Conservation (phyloP, 1,140 invertebrate genomes). For the Himalopsyche phryganea region DNA sequence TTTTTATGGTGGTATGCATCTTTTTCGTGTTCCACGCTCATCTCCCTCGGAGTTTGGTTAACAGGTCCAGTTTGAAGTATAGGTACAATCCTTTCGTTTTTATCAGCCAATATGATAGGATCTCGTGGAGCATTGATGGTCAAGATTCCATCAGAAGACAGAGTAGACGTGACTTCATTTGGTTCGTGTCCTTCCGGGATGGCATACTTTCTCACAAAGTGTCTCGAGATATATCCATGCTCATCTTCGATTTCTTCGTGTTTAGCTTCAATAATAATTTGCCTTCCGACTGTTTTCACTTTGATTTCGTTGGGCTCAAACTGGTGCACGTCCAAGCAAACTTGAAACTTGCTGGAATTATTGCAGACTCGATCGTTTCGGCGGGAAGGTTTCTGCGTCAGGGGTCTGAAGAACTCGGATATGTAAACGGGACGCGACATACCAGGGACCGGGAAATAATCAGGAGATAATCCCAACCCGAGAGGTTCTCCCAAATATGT, state of each 20-base stretch:
- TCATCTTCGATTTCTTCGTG: conserved; percentile 65
- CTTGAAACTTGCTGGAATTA: conserved; percentile 46
- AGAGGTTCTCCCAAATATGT: too few relatives aligned
- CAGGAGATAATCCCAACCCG: too few relatives aligned
- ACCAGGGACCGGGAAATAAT: too few relatives aligned
- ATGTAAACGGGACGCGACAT: too few relatives aligned
- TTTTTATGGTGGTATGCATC: not conserved
- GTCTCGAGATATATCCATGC: conserved; percentile 58
- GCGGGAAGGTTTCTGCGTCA: too few relatives aligned
- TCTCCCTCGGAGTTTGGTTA: conserved; percentile 6
- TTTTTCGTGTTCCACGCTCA: conserved; percentile 7
- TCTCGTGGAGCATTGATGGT: conserved; percentile 64
- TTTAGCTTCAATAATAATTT: conserved; percentile 64
- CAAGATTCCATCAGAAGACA: conserved; percentile 71
- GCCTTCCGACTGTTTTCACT: conserved; percentile 69
- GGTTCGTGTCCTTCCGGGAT: conserved; percentile 63
- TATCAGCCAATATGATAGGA: conserved; percentile 44
- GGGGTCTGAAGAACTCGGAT: too few relatives aligned
- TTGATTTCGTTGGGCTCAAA: conserved; percentile 72
- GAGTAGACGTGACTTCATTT: conserved; percentile 62
- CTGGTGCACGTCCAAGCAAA: conserved; percentile 65
- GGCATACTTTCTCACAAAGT: conserved; percentile 66
- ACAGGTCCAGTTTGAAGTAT: conserved; percentile 42
- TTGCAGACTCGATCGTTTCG: too few relatives aligned
- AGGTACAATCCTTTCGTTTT: conserved; percentile 44